These are phyloP conservation scores for Seriola rivoliana DNA, from an alignment of 2,113 vertebrate species.

Conservation along the genomic window DNA sequence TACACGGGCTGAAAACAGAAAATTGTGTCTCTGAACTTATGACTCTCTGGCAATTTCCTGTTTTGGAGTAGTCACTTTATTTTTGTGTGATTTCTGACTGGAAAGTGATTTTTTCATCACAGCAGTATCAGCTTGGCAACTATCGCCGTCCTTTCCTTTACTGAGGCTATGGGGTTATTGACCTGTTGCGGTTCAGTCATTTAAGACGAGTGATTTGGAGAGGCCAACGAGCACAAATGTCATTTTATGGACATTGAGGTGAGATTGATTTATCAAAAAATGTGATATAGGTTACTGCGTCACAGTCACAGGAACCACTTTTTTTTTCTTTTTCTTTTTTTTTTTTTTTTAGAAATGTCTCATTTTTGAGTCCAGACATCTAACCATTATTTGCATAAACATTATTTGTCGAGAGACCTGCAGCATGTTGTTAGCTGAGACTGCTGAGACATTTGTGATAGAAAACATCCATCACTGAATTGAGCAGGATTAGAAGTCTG, in stretches of 20 bases:
- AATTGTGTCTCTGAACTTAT: background rate
- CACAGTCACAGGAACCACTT: background rate
- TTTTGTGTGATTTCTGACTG: background rate
- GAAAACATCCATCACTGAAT: background rate
- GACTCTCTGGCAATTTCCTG: background rate
- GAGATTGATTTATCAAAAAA: background rate
- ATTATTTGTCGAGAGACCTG: background rate
- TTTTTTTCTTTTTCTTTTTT: background rate
- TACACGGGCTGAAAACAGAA: background rate
- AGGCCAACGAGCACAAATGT: background rate
- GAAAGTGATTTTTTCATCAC: background rate
- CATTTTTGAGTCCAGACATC: background rate
- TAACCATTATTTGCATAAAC: conserved; percentile 25
- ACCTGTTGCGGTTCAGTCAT: background rate
- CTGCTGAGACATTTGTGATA: background rate
- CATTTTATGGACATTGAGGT: background rate
- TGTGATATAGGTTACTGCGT: background rate
- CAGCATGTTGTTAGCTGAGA: background rate
- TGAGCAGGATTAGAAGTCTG: background rate
- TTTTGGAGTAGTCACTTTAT: background rate
- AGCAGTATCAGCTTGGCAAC: background rate
- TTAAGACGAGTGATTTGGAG: background rate
- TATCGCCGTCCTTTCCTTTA: background rate
- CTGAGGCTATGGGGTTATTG: background rate
- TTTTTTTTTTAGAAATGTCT: background rate